These are phyloP conservation scores for Formicarius rufipectus DNA, from an alignment of 2,113 vertebrate genomes.

Conservation along the genomic window DNA sequence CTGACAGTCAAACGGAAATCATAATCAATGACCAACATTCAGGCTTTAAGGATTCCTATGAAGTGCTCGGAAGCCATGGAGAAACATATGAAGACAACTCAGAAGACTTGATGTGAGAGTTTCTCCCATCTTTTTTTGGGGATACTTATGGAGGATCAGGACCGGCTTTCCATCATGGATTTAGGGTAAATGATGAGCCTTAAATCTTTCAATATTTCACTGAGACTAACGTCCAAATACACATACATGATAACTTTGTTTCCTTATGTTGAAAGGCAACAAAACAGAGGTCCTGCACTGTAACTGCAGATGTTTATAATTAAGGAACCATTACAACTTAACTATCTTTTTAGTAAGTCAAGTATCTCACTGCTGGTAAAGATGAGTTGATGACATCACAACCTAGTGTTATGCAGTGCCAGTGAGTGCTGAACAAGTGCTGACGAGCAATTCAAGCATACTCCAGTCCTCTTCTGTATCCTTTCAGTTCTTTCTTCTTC, in stretches of 20 bases:
- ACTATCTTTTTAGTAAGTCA: not conserved
- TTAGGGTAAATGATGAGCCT: not conserved
- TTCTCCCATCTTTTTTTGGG: not conserved
- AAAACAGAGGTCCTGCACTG: not conserved
- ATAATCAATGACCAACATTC: not conserved
- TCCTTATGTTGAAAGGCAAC: not conserved
- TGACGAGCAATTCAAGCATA: not conserved
- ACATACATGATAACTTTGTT: not conserved
- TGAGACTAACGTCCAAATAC: not conserved
- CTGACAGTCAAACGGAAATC: not conserved
- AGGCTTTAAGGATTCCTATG: not conserved
- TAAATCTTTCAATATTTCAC: not conserved
- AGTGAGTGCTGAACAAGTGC: not conserved
- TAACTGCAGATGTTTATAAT: not conserved
- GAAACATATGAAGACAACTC: not conserved
- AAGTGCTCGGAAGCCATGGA: not conserved
- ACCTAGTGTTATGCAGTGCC: not conserved
- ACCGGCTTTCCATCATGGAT: not conserved
- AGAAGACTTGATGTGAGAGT: not conserved
- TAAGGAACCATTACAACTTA: not conserved
- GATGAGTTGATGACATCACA: not conserved
- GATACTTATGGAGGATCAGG: not conserved
- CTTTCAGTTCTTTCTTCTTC: not conserved
- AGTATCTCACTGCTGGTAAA: not conserved
- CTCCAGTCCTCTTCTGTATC: not conserved